Conservation (phyloP, 2,113 vertebrate genomes). For the Morone chrysops region DNA sequence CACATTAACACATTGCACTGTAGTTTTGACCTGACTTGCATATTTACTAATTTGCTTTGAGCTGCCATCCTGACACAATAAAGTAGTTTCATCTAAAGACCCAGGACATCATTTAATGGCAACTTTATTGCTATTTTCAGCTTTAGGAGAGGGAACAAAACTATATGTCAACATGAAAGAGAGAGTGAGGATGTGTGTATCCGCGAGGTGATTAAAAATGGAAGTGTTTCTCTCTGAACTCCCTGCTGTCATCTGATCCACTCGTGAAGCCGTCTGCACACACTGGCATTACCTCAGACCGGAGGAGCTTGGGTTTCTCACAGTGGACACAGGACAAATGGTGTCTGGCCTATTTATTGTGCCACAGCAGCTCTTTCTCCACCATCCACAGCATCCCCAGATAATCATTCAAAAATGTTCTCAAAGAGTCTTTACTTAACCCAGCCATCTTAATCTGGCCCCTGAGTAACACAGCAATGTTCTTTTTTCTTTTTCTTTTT, state of each 20-base stretch:
- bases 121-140: conserved; percentile 11
- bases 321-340: conserved; percentile 52
- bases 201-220: conserved; percentile 73
- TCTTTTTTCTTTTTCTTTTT: not conserved
- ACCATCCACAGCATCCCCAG: not conserved
- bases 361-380: conserved; percentile 27
- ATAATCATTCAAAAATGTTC: conserved; percentile 9
- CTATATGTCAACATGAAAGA: not conserved
- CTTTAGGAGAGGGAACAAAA: not conserved
- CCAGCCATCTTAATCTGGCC: not conserved
- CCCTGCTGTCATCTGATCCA: conserved; percentile 70
- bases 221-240: conserved; percentile 48
- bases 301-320: conserved; percentile 74
- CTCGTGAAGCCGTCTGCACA: conserved; percentile 42
- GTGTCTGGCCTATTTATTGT: conserved; percentile 49
- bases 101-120: not conserved
- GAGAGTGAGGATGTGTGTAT: conserved; percentile 25
- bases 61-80: not conserved
- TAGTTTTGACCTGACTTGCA: not conserved
- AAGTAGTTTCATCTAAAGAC: not conserved
- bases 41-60: not conserved
- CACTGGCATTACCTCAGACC: conserved; percentile 70
- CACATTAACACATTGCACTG: not conserved
- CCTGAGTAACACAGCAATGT: not conserved
- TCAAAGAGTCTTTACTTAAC: not conserved